Percentiles rank a stretch among this genome's conserved stretches.
phyloP scores from a whole-genome alignment of 2,797 vertebrate species.

The Pygocentrus nattereri region DNA sequence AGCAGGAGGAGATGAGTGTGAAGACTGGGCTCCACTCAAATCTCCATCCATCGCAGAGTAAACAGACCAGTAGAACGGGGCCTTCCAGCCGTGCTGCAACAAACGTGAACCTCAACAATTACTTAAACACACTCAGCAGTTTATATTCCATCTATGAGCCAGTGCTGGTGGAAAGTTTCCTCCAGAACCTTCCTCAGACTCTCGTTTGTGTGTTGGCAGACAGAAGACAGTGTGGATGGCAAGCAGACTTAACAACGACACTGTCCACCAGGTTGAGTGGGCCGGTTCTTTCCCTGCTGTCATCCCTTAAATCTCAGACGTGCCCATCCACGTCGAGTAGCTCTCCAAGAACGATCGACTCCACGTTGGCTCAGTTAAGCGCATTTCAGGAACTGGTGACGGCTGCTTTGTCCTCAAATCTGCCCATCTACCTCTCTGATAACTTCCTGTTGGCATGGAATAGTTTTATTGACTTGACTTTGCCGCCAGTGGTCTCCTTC shows the following conservation, averaged over 20 bases:
- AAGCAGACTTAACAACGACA: slow-evolving; percentile 71
- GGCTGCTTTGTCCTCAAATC: slow-evolving; percentile 60
- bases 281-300: slow-evolving; percentile 64
- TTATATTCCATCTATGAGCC: slow-evolving; percentile 65
- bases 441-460: slow-evolving; percentile 61
- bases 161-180: slow-evolving; percentile 61
- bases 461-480: slow-evolving; percentile 61
- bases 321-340: slow-evolving; percentile 63
- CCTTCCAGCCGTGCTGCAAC: not conserved
- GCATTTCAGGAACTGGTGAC: slow-evolving; percentile 66
- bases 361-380: not conserved
- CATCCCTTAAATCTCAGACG: slow-evolving; percentile 66
- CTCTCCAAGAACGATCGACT: slow-evolving; percentile 55
- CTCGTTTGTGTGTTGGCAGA: slow-evolving; percentile 77
- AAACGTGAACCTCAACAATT: slow-evolving; percentile 58
- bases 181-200: slow-evolving; percentile 70
- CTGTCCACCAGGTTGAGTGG: slow-evolving; percentile 65
- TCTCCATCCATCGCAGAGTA: not conserved
- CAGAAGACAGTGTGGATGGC: slow-evolving; percentile 71
- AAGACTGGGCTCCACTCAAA: slow-evolving; percentile 3
- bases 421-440: slow-evolving; percentile 63
- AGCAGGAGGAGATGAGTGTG: not conserved
- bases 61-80: slow-evolving; percentile 9
- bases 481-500: slow-evolving; percentile 60
- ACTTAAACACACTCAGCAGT: slow-evolving; percentile 62